Percentiles rank a stretch among this genome's conserved stretches.
Conservation (phyloP, 2,797 vertebrate genomes). For the Oreochromis grahami region DNA sequence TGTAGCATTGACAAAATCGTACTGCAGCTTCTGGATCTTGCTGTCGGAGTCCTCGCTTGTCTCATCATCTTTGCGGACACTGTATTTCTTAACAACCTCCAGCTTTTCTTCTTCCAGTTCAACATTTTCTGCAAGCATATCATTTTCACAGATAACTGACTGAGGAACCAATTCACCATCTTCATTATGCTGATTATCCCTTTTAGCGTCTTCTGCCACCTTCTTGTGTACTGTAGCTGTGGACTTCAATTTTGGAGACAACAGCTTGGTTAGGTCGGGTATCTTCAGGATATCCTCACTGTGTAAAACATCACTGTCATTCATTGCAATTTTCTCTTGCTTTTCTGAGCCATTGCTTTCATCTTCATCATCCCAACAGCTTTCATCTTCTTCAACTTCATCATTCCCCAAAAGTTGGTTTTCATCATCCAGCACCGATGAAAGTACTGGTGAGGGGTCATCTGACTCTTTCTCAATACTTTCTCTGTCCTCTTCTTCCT, state of each 20-base stretch:
- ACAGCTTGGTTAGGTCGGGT: background rate
- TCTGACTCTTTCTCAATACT: background rate
- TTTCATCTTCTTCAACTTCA: conserved; percentile 15
- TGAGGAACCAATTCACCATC: conserved; percentile 44
- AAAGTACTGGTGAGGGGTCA: conserved; percentile 24
- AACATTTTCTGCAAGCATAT: conserved; percentile 7
- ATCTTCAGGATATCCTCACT: background rate
- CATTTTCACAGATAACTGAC: conserved; percentile 54
- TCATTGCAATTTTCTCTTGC: background rate
- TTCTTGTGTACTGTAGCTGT: background rate
- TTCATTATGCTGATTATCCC: background rate
- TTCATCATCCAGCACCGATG: conserved; percentile 9
- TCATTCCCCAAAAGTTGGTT: background rate
- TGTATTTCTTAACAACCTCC: conserved; percentile 2
- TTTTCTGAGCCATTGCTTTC: background rate
- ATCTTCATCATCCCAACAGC: conserved; percentile 53
- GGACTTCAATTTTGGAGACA: background rate
- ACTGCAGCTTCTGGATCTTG: conserved; percentile 46
- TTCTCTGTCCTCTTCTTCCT: conserved; percentile 6
- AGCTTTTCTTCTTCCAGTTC: conserved; percentile 7
- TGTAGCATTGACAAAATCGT: conserved; percentile 45
- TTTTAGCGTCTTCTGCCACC: background rate
- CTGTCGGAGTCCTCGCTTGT: conserved; percentile 65
- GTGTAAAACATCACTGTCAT: background rate
- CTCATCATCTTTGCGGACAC: conserved; percentile 34